phyloP scores from a whole-genome alignment of 2,113 vertebrate genomes.

The Anhinga anhinga region DNA sequence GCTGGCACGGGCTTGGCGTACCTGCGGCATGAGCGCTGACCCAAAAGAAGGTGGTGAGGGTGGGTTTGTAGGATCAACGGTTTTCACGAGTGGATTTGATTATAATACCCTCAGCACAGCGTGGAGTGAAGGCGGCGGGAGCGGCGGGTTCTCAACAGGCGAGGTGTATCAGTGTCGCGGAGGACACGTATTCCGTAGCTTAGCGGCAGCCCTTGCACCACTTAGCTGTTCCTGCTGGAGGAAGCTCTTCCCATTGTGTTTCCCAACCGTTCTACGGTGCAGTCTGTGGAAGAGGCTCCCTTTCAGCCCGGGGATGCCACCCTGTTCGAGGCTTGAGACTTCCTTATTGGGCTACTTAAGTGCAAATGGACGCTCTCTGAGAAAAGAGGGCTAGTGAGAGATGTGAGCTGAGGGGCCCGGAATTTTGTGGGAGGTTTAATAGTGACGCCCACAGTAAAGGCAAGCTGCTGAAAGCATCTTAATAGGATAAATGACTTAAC shows the following conservation, averaged over 20 bases:
- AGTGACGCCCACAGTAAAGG: not conserved
- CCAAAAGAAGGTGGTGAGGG: not conserved
- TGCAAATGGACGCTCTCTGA: not conserved
- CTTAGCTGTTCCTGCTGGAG: not conserved
- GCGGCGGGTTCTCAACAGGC: not conserved
- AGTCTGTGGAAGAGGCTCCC: not conserved
- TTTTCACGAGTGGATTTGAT: not conserved
- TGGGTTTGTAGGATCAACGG: not conserved
- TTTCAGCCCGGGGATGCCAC: not conserved
- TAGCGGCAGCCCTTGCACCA: not conserved
- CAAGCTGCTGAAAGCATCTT: not conserved
- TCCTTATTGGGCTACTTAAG: not conserved
- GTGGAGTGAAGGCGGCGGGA: not conserved
- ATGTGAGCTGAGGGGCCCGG: not conserved
- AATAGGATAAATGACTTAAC: not conserved
- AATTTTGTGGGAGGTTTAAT: not conserved
- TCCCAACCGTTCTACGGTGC: not conserved
- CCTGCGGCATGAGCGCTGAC: not conserved
- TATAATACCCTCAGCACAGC: not conserved
- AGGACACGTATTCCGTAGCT: not conserved
- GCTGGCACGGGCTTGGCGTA: not conserved
- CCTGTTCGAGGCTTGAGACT: not conserved
- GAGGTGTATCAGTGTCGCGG: not conserved
- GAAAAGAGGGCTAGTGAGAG: not conserved
- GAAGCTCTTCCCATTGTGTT: not conserved